These are phyloP conservation scores for Catharus ustulatus DNA, from an alignment of 2,797 vertebrate genomes.

Conservation along the genomic window DNA sequence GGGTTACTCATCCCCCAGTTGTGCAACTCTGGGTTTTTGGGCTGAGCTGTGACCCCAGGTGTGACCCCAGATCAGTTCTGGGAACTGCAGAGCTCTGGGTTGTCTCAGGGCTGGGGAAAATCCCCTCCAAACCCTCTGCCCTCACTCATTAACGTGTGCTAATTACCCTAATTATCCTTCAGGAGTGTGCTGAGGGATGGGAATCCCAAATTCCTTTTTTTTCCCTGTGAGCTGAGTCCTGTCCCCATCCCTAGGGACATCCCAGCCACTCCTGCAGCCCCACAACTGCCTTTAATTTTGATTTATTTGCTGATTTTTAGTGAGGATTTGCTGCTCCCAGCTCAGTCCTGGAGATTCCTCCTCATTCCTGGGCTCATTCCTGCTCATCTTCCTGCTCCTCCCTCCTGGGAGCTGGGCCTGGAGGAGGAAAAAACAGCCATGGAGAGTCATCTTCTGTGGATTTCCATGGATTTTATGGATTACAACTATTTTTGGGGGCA, in stretches of 20 bases:
- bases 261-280: fast-evolving
- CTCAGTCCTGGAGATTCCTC: background rate
- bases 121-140: background rate
- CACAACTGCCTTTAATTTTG: background rate
- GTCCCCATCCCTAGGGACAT: background rate
- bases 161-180: background rate
- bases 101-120: conserved; percentile 30
- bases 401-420: background rate
- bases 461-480: background rate
- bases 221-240: background rate
- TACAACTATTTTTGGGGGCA: background rate
- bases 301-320: background rate
- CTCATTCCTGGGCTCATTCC: background rate
- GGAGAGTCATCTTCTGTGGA: background rate
- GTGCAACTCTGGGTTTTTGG: background rate
- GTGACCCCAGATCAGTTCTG: background rate
- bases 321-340: background rate
- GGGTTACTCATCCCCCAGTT: background rate
- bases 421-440: background rate
- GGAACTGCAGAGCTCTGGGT: background rate
- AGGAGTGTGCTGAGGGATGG: background rate
- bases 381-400: background rate
- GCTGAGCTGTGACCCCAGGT: background rate
- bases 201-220: background rate
- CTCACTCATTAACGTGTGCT: background rate